Evolutionary conservation across 2,888 invertebrate genomes (phyloP), one percentile per base, ranked within the genome.

Genomic region (Apocheima hispidaria): DNA sequence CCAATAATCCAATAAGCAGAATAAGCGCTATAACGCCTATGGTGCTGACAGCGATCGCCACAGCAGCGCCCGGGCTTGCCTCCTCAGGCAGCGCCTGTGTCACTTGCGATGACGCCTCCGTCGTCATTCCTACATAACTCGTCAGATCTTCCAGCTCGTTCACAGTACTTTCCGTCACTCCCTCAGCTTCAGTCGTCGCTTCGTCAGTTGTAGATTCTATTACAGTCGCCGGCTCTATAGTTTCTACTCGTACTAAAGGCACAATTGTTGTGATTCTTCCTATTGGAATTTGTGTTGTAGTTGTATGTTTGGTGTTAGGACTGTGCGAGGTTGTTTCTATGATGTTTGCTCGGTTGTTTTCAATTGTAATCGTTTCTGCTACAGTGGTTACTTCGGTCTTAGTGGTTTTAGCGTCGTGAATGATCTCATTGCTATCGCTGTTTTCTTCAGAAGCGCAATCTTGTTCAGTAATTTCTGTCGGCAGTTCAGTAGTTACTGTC

Each of bases 31-130:
- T 93, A 14, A 96, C 96, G 6, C 96, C 97, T 56, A 97, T 96
- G 10, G 96, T 95, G 69, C 97, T 96, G 61, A 97, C 96, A 6
- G 96, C 95, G 62, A 97, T 96, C 12, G 97, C 97, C 10, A 96
- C 96, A 51, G 97, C 95, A 4, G 96, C 96, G 57, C 96, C 96
- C 0, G 94, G 94, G 41, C 94, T 94, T 3, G 93, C 90, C 35
- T 90, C 91, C 6, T 80, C 86, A 4, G 79, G 76, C 14, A 82
- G 49, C 73, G 73, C 84, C 70, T 75, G 83, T 21, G 77, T 83
- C 33, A 74, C 84, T 70, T 75, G 83, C 23, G 77, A 83, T 23
- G 82, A 86, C 28, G 79, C 84, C 73, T 84, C 90, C 55, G 86
- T 93, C 4, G 84, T 90, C 75, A 83, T 71, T 21, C 83, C 88